Base-by-base conservation (phyloP, 2,888 invertebrate species). In the Meganola albula region DNA sequence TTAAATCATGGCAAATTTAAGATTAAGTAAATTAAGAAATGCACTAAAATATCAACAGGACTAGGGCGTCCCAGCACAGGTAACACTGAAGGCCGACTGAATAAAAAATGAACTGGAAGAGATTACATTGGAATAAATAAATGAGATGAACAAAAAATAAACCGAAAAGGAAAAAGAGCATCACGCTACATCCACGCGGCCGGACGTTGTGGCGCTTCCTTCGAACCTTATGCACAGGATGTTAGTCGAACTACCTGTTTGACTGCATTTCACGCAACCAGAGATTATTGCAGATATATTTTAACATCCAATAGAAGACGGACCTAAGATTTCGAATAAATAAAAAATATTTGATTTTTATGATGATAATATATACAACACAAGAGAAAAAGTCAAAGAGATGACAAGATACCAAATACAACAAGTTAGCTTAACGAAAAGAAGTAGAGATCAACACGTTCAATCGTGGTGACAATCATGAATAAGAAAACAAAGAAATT, bases 101-200 rank as follows among this genome's bases (percentile, higher is more conserved):
- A 84, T 83, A 86, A 85, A 85, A 86, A 86, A 82, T 74, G 73
- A 82, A 74, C 78, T 83, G 82, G 83, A 82, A 77, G 80, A 85
- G 83, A 86, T 87, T 86, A 87, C 86, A 85, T 84, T 80, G 86
- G 86, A 86, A 86, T 85, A 86, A 85, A 86, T 85, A 86, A 86
- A 87, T 85, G 85, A 85, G 85, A 84, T 82, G 83, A 85, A 87
- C 84, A 83, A 85, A 85, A 85, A 83, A 76, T 71, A 77, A 70
- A 74, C 72, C 77, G 56, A 79, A 79, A 80, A 75, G 72, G 69
- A 80, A 84, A 80, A 84, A 79, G 76, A 63, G 71, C 75, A 83
- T 74, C 79, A 78, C 74, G 82, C 80, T 74, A 80, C 76, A 83
- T 82, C 79, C 84, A 83, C 78, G 80, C 78, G 83, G 83, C 85